Evolutionary conservation across 2,113 vertebrate genomes (phyloP).

Genomic region (Canis aureus): DNA sequence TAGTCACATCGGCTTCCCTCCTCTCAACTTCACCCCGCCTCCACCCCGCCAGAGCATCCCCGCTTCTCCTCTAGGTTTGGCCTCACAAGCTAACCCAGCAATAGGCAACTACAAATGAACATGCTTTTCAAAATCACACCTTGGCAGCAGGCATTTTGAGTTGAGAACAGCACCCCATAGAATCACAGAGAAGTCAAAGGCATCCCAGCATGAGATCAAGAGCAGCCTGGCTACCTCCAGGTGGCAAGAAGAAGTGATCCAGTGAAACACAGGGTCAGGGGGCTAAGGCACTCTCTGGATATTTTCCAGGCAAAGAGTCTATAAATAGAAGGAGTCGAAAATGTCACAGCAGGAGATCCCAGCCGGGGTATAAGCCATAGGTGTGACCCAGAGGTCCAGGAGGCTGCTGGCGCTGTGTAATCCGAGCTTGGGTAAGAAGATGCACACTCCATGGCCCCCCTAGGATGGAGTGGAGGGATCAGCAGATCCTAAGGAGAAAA

Average conservation of each 20-base stretch:
- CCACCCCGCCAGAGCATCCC: background rate
- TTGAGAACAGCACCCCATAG: background rate
- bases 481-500: background rate
- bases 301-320: background rate
- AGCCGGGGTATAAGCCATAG: background rate
- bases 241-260: background rate
- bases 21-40: background rate
- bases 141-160: background rate
- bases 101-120: background rate
- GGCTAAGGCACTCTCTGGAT: background rate
- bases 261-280: background rate
- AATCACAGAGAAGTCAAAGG: background rate
- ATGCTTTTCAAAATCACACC: background rate
- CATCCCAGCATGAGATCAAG: background rate
- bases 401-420: too few relatives aligned
- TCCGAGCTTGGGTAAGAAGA: background rate
- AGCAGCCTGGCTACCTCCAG: too few relatives aligned
- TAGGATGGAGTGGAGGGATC: background rate
- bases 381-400: background rate
- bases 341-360: background rate
- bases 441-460: fast-evolving
- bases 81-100: background rate
- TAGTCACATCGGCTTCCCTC: background rate
- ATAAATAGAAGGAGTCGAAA: background rate
- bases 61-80: background rate